Percentiles rank a stretch among this genome's conserved stretches.
phyloP scores from a whole-genome alignment of 2,797 vertebrate species.

The Sciaenops ocellatus region DNA sequence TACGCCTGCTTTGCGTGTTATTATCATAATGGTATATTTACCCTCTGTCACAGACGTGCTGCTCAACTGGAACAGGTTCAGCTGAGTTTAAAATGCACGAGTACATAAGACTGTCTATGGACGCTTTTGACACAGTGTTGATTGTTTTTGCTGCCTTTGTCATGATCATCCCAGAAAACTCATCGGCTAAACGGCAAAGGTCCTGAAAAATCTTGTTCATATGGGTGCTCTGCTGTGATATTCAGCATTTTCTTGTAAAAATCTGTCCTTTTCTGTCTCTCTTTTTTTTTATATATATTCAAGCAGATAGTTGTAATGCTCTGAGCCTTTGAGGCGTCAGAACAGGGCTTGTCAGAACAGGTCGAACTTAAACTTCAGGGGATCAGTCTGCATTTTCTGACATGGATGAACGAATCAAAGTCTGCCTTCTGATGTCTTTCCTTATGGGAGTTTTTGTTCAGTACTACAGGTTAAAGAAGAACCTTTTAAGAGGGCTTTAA shows the following conservation, averaged over 20 bases:
- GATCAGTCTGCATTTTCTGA: not conserved
- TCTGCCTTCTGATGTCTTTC: not conserved
- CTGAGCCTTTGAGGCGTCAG: not conserved
- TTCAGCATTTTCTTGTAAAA: constrained; percentile 6
- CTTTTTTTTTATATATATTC: not conserved
- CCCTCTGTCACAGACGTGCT: no score
- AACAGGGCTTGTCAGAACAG: not conserved
- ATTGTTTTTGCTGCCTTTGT: not conserved
- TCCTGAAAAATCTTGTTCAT: not conserved
- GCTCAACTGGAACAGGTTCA: no score
- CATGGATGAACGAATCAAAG: not conserved
- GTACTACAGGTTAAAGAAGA: not conserved
- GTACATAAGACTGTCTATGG: not conserved
- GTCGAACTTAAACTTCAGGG: not conserved
- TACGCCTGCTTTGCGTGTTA: no score
- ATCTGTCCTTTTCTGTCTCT: not conserved
- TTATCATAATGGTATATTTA: no score
- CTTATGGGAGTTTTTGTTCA: not conserved
- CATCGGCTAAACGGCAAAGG: not conserved
- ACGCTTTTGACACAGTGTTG: not conserved
- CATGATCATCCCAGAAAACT: not conserved
- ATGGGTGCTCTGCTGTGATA: not conserved
- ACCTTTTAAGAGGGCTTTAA: not conserved
- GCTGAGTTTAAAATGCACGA: not conserved
- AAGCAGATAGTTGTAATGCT: constrained; percentile 7